These are phyloP conservation scores for Mallotus villosus DNA, from an alignment of 2,797 vertebrate genomes.

Conservation along the genomic window DNA sequence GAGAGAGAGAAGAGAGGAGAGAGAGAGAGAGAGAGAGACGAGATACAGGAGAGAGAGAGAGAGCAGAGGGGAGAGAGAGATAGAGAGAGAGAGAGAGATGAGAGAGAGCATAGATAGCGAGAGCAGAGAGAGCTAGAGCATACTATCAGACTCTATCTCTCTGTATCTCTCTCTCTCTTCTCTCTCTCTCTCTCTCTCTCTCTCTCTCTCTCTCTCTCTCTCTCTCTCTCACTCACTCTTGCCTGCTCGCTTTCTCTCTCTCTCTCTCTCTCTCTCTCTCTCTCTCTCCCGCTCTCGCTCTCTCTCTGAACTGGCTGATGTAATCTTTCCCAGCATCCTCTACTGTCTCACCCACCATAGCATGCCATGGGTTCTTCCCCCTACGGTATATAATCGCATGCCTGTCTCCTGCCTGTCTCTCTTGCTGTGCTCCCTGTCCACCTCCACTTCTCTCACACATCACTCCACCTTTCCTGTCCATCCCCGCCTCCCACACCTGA, in stretches of 20 bases:
- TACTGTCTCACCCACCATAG: not conserved
- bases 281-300: conserved; percentile 15
- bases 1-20: no score
- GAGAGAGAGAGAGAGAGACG: no score
- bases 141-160: no score
- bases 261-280: not conserved
- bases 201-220: not conserved
- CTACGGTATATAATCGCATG: not conserved
- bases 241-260: conserved; percentile 16
- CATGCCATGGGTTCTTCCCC: conserved; percentile 22
- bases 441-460: not conserved
- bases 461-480: not conserved
- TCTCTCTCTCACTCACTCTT: no score
- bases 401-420: not conserved
- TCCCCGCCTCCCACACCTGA: no score
- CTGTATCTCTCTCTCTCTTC: not conserved
- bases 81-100: no score
- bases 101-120: no score
- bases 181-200: not conserved
- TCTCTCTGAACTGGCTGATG: not conserved
- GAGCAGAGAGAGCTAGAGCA: no score
- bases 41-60: no score
- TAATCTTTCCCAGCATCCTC: not conserved
- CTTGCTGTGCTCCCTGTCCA: conserved; percentile 23
- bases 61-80: no score